Percentiles rank a stretch among this genome's conserved stretches.
phyloP scores from a whole-genome alignment of 2,797 vertebrate species.

The Poecilia gillii region DNA sequence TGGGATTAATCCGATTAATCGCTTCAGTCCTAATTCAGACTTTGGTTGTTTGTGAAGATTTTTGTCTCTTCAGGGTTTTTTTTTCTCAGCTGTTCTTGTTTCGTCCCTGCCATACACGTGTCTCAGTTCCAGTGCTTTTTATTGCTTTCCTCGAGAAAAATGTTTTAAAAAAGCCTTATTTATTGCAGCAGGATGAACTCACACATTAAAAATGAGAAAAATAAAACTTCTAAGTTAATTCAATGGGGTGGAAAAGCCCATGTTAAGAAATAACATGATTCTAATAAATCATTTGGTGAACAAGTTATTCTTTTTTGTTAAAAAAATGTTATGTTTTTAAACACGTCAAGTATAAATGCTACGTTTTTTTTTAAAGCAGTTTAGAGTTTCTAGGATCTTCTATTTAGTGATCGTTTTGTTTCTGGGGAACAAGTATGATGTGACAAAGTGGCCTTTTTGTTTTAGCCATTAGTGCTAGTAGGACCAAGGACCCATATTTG shows the following conservation, averaged over 20 bases:
- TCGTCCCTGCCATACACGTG: background rate
- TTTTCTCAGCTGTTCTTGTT: background rate
- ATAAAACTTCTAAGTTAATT: background rate
- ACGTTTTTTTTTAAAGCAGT: background rate
- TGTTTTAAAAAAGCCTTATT: background rate
- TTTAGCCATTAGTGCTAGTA: background rate
- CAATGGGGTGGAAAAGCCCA: background rate
- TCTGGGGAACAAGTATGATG: background rate
- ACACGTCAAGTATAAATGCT: background rate
- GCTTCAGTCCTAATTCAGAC: background rate
- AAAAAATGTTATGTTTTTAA: too few relatives aligned
- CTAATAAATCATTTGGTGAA: background rate
- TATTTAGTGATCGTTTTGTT: background rate
- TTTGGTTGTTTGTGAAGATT: background rate
- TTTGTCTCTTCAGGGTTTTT: background rate
- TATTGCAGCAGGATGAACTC: background rate
- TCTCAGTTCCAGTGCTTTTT: background rate
- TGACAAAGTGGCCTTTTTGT: background rate
- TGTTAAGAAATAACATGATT: background rate
- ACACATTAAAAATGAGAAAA: background rate
- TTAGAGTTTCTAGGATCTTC: background rate
- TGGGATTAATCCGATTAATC: too few relatives aligned
- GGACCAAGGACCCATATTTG: background rate
- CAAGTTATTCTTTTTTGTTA: background rate
- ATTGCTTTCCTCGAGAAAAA: background rate